Evolutionary conservation across 2,113 vertebrate genomes (phyloP), one percentile per base, ranked within the genome.

Genomic region (Onychorhynchus coronatus): DNA sequence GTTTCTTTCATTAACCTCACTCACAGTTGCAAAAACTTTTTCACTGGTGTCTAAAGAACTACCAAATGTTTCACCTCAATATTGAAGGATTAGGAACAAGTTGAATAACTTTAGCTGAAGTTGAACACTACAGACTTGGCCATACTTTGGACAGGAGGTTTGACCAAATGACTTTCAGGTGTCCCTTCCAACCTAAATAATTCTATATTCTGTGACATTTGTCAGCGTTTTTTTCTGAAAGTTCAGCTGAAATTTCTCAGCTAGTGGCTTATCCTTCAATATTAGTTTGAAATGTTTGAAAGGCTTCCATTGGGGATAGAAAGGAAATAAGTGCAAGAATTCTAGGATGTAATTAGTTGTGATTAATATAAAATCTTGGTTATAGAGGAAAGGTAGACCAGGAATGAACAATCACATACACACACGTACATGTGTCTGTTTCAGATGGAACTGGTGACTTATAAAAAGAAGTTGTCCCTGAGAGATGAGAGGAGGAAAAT

Each of bases 341-440:
- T 59, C 37, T 53, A 71, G 47, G 19, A 59, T 63, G 22, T 20
- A 62, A 72, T 78, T 75, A 85, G 20, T 33, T 81, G 18, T 33
- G 23, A 37, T 56, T 10, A 87, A 84, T n/a, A 71, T 25, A 53
- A 67, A 76, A 49, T 53, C 16, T 75, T 78, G 50, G 8, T 37
- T 17, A 65, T 9, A 94, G 28, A 71, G 47, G 49, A 68, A 80
- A 89, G 19, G 15, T 35, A 66, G 37, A 84, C 5, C 12, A 84
- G 20, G 21, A 89, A 35, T 61, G 74, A 83, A 62, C 15, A 76
- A 24, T 35, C 1, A 3, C 18, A 25, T 10, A 16, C 19, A 27
- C 17, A 30, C 6, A 37, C 61, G 3, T 44, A 15, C 5, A 5
- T 56, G 18, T 33, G 41, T 31, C 0, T 63, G 0, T 31, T 81